Base-by-base conservation (phyloP, 2,888 invertebrate genomes). In the Allacma fusca region DNA sequence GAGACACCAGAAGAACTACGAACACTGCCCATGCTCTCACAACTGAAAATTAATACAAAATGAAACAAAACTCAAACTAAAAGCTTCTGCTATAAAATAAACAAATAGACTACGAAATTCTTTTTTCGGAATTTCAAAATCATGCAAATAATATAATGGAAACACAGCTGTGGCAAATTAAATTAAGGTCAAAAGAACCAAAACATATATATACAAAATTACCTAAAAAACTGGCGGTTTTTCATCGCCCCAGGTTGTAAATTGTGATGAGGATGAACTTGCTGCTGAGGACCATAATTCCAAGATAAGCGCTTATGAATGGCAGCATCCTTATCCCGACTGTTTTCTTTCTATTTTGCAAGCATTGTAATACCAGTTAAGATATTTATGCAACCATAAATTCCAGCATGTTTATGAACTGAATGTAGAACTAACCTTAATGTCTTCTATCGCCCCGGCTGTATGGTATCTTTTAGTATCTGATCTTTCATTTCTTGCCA, bases 391-490 rank as follows among this genome's bases (percentile, higher is more conserved):
- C 19, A 67, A 21, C n/a, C 2, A 23, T 12, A 67, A 28, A 12
- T 29, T 5, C 12, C 19, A 69, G 29, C 2, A 69, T 69, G 2
- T 29, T 4, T 5, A 69, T n/a, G 16, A 69, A 19, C 69, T 29
- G 19, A 44, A 70, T 24, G 16, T 5, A 73, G 13, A 13, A 21
- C n/a, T 78, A 85, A 89, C 89, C 87, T 86, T 87, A 75, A 91
- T 88, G 85, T 91, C 90, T 85, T 91, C 91, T 82, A 91, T 90
- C 79, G 90, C 89, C 81, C 91, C 91, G 7, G 91, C 91, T 7
- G 91, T 91, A 86, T 91, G 89, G 86, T 91, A 91, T 79, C 91
- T 87, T 84, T 88, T 88, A 81, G 86, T 87, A 81, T 88, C 88
- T 28, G 83, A 80, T 68, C 85, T 80, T 50, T 86, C 86, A 82